Conservation (phyloP, 2,888 invertebrate genomes). For the Archips xylosteana region DNA sequence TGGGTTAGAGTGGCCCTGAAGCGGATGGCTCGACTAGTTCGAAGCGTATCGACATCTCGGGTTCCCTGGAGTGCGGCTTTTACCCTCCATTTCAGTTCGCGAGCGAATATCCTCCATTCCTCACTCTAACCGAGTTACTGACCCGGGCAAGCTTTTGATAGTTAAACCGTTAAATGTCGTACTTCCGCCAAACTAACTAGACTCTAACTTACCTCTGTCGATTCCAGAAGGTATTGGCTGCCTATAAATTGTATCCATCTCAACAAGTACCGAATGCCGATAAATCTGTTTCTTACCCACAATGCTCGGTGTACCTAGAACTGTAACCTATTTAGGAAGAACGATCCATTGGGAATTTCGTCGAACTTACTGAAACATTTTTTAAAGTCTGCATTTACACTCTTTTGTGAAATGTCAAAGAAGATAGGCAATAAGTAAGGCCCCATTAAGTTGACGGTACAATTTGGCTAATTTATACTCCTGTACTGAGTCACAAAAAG, state of each 20-base stretch:
- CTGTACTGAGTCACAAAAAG: conserved; percentile 71
- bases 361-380: not conserved
- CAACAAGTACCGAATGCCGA: conserved; percentile 6
- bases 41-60: conserved; percentile 48
- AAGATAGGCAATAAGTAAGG: conserved; percentile 25
- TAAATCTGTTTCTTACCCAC: conserved; percentile 7
- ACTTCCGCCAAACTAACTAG: conserved; percentile 48
- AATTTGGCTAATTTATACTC: conserved; percentile 74
- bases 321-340: conserved; percentile 13
- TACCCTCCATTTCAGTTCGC: conserved; percentile 62
- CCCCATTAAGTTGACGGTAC: conserved; percentile 53
- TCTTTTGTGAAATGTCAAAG: not conserved
- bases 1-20: conserved; percentile 24
- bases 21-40: conserved; percentile 38
- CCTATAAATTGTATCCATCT: conserved; percentile 40
- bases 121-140: conserved; percentile 65
- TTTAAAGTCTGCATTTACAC: not conserved
- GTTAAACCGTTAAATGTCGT: conserved; percentile 65
- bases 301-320: not conserved
- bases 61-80: conserved; percentile 53
- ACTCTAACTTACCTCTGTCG: conserved; percentile 44
- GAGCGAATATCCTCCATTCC: conserved; percentile 59
- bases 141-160: conserved; percentile 72
- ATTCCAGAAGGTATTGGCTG: conserved; percentile 22
- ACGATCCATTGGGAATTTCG: not conserved